A percentile compares a stretch with the other conserved stretches of the same genome.
These are phyloP conservation scores for Onchidella celtica DNA, from an alignment of 2,888 invertebrate species.

Conservation along the genomic window DNA sequence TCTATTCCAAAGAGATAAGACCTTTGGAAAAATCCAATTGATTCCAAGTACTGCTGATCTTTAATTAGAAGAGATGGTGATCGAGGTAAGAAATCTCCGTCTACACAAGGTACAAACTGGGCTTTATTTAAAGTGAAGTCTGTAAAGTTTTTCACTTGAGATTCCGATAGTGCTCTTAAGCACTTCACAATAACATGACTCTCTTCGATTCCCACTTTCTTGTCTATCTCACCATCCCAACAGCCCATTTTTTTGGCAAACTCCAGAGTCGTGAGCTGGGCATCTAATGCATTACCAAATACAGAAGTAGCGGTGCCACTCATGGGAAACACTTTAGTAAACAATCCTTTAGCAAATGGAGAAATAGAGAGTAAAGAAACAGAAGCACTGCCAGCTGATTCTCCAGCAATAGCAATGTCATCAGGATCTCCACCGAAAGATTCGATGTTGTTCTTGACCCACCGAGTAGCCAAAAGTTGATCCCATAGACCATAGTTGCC, in stretches of 20 bases:
- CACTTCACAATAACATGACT: conserved; percentile 9
- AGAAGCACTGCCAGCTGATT: conserved; percentile 64
- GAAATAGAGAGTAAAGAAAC: conserved; percentile 62
- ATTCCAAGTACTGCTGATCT: not conserved
- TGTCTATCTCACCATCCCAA: not conserved
- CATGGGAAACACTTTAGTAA: conserved; percentile 64
- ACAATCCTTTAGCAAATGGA: conserved; percentile 58
- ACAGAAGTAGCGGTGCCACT: conserved; percentile 58
- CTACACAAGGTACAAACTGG: not conserved
- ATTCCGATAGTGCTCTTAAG: not conserved
- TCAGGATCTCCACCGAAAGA: conserved; percentile 49
- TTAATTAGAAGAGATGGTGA: not conserved
- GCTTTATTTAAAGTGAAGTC: not conserved
- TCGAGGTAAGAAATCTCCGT: conserved; percentile 17
- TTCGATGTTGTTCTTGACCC: conserved; percentile 42
- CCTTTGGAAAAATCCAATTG: conserved; percentile 14
- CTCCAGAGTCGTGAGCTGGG: not conserved
- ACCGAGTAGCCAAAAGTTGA: conserved; percentile 39
- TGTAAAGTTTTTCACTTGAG: not conserved
- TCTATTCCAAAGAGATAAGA: not conserved
- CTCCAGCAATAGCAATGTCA: conserved; percentile 64
- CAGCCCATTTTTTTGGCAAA: conserved; percentile 3
- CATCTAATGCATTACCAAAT: not conserved
- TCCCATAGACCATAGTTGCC: conserved; percentile 55
- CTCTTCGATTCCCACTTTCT: not conserved